These are phyloP conservation scores for Tor tambroides DNA, from an alignment of 2,113 vertebrate genomes.

Conservation along the genomic window DNA sequence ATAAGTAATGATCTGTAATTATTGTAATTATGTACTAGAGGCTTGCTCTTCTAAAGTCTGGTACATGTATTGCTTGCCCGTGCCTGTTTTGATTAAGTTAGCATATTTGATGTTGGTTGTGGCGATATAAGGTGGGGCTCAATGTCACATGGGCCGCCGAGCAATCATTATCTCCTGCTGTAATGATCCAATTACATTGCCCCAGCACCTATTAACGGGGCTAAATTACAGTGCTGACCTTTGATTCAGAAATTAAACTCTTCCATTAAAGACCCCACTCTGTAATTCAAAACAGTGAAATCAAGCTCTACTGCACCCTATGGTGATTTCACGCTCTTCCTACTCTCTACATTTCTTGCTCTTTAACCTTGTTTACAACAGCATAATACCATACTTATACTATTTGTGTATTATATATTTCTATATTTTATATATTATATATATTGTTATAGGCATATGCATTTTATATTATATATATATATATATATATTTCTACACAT, in stretches of 20 bases:
- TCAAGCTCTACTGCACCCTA: constrained; percentile 36
- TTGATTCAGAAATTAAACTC: constrained; percentile 63
- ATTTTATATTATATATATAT: too few relatives aligned
- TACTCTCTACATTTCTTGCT: not conserved
- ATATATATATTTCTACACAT: too few relatives aligned
- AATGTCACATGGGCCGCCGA: constrained; percentile 39
- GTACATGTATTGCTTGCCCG: constrained; percentile 57
- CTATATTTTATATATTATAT: too few relatives aligned
- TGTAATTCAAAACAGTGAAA: constrained; percentile 60
- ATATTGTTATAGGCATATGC: too few relatives aligned
- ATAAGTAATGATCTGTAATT: constrained; percentile 58
- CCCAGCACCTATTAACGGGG: constrained; percentile 60
- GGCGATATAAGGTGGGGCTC: constrained; percentile 43
- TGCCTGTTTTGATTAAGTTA: constrained; percentile 54
- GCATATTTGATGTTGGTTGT: constrained; percentile 44
- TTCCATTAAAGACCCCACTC: constrained; percentile 42
- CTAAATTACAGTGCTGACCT: constrained; percentile 69
- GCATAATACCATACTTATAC: not conserved
- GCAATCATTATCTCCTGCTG: constrained; percentile 68
- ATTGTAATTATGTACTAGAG: constrained; percentile 67
- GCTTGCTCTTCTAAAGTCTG: constrained; percentile 62
- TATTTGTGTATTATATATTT: not conserved
- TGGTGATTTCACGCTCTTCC: not conserved
- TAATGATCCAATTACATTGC: constrained; percentile 72
- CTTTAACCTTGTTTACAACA: not conserved